Percentiles rank a stretch among this genome's conserved stretches.
These are phyloP conservation scores for Aphelinus certus DNA, from an alignment of 1,140 invertebrate species.

Conservation along the genomic window DNA sequence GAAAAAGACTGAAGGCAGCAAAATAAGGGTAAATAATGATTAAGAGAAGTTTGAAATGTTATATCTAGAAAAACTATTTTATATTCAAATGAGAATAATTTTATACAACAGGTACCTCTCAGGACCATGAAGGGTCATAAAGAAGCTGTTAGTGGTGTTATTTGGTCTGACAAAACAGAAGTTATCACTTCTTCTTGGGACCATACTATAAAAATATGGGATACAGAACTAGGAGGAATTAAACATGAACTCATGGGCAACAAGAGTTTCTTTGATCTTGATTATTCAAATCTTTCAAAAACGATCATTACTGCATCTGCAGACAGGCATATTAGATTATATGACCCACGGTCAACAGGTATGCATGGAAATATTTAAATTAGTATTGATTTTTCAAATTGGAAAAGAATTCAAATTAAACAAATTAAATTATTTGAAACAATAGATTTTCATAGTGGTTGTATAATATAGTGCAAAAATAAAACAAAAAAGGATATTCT, in stretches of 20 bases:
- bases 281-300: constrained; percentile 81
- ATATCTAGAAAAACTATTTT: constrained; percentile 9
- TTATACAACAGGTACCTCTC: constrained; percentile 74
- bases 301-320: constrained; percentile 86
- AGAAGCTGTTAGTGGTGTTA: constrained; percentile 85
- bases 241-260: constrained; percentile 86
- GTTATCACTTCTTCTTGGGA: constrained; percentile 93
- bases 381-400: no score
- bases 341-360: constrained; percentile 90
- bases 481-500: constrained; percentile 17
- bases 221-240: constrained; percentile 84
- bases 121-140: constrained; percentile 92
- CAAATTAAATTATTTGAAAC: no score
- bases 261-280: constrained; percentile 90
- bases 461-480: constrained; percentile 2
- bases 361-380: no score
- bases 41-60: constrained; percentile 15
- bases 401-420: no score
- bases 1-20: constrained; percentile 57
- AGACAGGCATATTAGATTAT: constrained; percentile 89
- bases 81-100: constrained; percentile 20
- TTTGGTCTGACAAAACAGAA: constrained; percentile 82
- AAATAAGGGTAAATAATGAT: constrained; percentile 53
- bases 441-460: neutral
- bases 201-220: constrained; percentile 95